Percentiles rank a stretch among this genome's conserved stretches.
phyloP scores from a whole-genome alignment of 2,888 invertebrate genomes.

The Gortyna flavago region DNA sequence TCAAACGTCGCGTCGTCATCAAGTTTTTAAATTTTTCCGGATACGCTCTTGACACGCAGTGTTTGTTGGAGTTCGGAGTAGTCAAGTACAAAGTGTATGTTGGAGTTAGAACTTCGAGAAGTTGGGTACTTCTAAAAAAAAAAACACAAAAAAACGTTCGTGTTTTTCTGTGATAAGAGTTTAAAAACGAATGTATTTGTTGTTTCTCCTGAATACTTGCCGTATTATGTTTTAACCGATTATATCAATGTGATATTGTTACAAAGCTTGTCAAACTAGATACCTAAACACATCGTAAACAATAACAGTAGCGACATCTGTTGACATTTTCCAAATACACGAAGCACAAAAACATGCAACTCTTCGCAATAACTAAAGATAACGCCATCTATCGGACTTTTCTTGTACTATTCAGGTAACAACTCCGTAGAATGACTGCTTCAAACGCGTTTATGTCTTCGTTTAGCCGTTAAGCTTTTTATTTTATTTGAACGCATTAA shows the following conservation, averaged over 20 bases:
- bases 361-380: neutral
- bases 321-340: slow-evolving; percentile 13
- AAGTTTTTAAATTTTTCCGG: too few relatives aligned
- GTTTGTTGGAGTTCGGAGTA: too few relatives aligned
- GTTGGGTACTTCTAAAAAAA: neutral
- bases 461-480: slow-evolving; percentile 4
- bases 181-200: neutral
- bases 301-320: slow-evolving; percentile 38
- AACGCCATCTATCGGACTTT: slow-evolving; percentile 43
- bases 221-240: neutral
- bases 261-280: neutral
- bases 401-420: neutral
- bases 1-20: too few relatives aligned
- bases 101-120: neutral
- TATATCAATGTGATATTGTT: neutral
- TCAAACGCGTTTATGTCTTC: slow-evolving; percentile 30
- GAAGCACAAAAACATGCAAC: neutral
- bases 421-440: neutral
- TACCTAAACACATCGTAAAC: too few relatives aligned
- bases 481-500: slow-evolving; percentile 40
- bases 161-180: neutral
- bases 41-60: too few relatives aligned
- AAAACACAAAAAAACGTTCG: too few relatives aligned
- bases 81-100: neutral
- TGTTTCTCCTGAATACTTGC: neutral